Evolutionary conservation across 2,113 vertebrate genomes (phyloP).

Genomic region (Orthonyx spaldingii): DNA sequence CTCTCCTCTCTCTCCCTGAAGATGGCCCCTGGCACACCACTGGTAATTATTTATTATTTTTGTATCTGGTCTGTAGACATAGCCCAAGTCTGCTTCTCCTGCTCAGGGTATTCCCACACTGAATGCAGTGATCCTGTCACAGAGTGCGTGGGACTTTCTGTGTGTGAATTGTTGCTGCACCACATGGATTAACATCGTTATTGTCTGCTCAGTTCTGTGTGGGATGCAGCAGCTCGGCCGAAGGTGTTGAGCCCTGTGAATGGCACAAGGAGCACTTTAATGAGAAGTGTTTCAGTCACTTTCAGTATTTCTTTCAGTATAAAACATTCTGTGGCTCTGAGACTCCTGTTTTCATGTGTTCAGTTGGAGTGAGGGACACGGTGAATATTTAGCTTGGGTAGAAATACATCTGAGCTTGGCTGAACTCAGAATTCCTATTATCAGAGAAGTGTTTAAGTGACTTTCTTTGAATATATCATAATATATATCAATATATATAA

Average conservation of each 20-base stretch:
- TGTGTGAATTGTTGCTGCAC: not conserved
- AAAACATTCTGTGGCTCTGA: not conserved
- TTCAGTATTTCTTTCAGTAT: not conserved
- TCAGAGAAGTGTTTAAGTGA: not conserved
- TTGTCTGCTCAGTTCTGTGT: not conserved
- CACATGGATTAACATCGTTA: not conserved
- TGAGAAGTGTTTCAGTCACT: not conserved
- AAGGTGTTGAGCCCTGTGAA: not conserved
- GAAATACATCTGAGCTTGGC: not conserved
- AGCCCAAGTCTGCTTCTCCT: not conserved
- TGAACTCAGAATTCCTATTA: not conserved
- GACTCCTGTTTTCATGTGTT: not conserved
- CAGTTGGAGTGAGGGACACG: not conserved
- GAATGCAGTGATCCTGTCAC: not conserved
- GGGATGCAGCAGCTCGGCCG: not conserved
- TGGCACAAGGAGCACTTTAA: not conserved
- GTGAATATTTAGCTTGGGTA: not conserved
- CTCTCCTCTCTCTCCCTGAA: not conserved
- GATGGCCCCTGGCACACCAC: not conserved
- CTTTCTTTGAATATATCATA: not conserved
- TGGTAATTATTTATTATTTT: not conserved
- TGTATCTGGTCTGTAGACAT: not conserved
- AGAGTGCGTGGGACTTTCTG: not conserved
- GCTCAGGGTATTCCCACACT: not conserved
- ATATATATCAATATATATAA: no score